These are phyloP conservation scores for Ichneumon xanthorius DNA, from an alignment of 2,888 invertebrate genomes.

Conservation along the genomic window DNA sequence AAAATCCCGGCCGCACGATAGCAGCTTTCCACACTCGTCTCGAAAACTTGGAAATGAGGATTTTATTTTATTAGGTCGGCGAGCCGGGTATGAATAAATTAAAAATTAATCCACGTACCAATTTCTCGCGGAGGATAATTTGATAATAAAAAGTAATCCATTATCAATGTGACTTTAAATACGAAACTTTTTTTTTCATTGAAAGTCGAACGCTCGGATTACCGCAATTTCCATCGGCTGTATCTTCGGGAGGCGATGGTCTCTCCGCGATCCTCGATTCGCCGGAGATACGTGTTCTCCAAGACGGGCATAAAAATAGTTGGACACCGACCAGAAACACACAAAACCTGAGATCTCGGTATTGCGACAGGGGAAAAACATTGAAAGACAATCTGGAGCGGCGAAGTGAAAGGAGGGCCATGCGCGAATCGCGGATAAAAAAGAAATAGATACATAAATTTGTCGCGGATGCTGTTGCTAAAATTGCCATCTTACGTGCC, in stretches of 20 bases:
- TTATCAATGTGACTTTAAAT: not conserved
- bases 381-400: slow-evolving; percentile 23
- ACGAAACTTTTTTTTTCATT: not conserved
- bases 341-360: slow-evolving; percentile 19
- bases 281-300: not conserved
- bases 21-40: not conserved
- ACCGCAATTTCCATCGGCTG: not conserved
- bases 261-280: not conserved
- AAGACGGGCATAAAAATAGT: slow-evolving; percentile 13
- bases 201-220: not conserved
- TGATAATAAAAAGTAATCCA: not conserved
- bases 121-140: not conserved
- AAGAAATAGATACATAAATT: not conserved
- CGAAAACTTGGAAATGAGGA: not conserved
- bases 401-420: not conserved
- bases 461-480: not conserved
- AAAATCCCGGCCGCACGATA: not conserved
- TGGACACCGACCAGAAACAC: slow-evolving; percentile 64
- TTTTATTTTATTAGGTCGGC: not conserved
- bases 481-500: not conserved
- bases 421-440: not conserved
- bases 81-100: not conserved
- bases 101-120: not conserved
- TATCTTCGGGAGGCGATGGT: not conserved
- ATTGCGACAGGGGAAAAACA: slow-evolving; percentile 34